phyloP scores from a whole-genome alignment of 1,140 invertebrate genomes.

The Bombus confusus region DNA sequence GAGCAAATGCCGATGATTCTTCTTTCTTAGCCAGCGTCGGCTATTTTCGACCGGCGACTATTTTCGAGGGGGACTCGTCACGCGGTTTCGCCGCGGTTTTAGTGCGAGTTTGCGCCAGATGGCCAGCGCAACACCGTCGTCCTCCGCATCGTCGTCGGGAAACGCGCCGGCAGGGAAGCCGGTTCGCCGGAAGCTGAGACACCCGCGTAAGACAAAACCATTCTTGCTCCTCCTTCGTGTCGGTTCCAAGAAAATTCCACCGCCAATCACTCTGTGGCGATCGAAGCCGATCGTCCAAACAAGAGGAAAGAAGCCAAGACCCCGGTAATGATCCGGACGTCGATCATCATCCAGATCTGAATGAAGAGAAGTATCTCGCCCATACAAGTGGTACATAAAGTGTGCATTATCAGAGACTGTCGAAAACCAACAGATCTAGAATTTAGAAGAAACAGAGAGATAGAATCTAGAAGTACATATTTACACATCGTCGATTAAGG shows the following conservation, averaged over 20 bases:
- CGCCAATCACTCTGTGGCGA: not conserved
- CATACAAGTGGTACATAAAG: conserved; percentile 8
- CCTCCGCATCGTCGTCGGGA: conserved; percentile 48
- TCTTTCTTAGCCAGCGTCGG: conserved; percentile 74
- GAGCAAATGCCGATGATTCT: conserved; percentile 72
- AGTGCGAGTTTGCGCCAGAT: conserved; percentile 77
- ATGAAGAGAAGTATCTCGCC: not conserved
- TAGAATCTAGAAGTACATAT: not conserved
- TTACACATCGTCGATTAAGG: not conserved
- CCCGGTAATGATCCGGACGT: too few relatives aligned
- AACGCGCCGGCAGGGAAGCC: conserved; percentile 56
- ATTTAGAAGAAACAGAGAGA: not conserved
- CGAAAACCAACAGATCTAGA: too few relatives aligned
- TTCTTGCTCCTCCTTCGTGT: not conserved
- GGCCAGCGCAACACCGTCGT: conserved; percentile 71
- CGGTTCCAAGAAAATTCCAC: not conserved
- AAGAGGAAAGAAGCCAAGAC: not conserved
- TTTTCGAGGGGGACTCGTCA: conserved; percentile 80
- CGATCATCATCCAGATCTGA: not conserved
- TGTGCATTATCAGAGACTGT: not conserved
- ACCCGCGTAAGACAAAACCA: not conserved
- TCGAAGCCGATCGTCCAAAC: not conserved
- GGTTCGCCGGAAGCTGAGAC: conserved; percentile 30
- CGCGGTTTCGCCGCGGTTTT: conserved; percentile 76
- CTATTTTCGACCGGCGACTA: conserved; percentile 81